A percentile compares a stretch with the other conserved stretches of the same genome.
phyloP scores from a whole-genome alignment of 2,888 invertebrate species.

The Mythimna albipuncta region DNA sequence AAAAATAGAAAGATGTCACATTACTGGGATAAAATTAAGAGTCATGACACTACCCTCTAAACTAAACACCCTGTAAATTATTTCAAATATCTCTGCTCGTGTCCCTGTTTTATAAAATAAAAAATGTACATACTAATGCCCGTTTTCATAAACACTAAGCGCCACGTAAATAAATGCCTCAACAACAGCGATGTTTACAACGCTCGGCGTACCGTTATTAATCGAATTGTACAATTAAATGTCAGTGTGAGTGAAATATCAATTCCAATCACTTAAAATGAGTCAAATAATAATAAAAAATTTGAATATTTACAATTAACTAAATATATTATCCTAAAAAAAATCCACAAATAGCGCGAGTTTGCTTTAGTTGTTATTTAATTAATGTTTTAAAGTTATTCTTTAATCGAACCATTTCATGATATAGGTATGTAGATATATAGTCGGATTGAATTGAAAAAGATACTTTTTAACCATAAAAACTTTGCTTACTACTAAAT shows the following conservation, averaged over 20 bases:
- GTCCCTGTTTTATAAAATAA: slow-evolving; percentile 39
- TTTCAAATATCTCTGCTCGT: slow-evolving; percentile 15
- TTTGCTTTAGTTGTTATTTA: slow-evolving; percentile 7
- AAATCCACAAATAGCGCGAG: not conserved
- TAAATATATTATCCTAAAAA: not conserved
- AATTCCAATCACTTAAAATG: slow-evolving; percentile 10
- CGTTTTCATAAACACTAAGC: not conserved
- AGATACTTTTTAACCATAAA: slow-evolving; percentile 10
- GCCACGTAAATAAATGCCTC: not conserved
- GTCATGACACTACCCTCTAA: slow-evolving; percentile 4
- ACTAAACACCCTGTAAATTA: slow-evolving; percentile 12
- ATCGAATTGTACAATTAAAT: not conserved
- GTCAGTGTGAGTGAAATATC: slow-evolving; percentile 9
- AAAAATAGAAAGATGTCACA: slow-evolving; percentile 26
- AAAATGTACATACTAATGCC: not conserved
- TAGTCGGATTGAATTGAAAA: slow-evolving; percentile 5
- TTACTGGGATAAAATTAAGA: not conserved
- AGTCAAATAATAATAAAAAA: slow-evolving; percentile 7
- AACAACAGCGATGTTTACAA: not conserved
- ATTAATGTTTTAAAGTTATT: not conserved
- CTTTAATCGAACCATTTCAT: not conserved
- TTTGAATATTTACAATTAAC: slow-evolving; percentile 5
- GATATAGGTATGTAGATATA: not conserved
- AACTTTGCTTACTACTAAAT: slow-evolving; percentile 22
- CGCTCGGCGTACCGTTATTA: not conserved